Conservation (phyloP, 2,113 vertebrate species). For the Caloenas nicobarica region DNA sequence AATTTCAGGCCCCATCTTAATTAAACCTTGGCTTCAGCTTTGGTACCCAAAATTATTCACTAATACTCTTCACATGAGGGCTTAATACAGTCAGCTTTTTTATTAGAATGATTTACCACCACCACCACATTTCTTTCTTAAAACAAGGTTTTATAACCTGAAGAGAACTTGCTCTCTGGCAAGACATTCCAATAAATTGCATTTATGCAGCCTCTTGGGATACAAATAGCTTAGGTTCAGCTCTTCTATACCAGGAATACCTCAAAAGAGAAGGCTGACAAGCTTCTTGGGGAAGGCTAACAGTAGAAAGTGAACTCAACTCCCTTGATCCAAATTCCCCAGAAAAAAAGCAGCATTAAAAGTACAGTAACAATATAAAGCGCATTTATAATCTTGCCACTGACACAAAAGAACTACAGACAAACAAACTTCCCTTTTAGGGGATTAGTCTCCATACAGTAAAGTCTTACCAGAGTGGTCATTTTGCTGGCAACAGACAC, state of each 20-base stretch:
- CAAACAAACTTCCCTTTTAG: neutral
- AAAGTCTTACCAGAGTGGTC: neutral
- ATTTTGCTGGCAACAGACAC: neutral
- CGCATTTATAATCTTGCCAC: neutral
- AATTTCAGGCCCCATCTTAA: neutral
- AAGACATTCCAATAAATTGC: neutral
- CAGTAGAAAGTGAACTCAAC: neutral
- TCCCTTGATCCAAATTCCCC: too few species aligned
- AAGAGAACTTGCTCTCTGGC: neutral
- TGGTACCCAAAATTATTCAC: neutral
- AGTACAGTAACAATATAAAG: neutral
- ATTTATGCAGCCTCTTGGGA: neutral
- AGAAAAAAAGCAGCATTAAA: neutral
- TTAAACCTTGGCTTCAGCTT: neutral
- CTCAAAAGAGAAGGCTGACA: neutral
- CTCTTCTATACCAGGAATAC: neutral
- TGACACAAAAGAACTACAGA: neutral
- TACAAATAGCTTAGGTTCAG: neutral
- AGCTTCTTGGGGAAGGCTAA: neutral
- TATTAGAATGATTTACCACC: neutral
- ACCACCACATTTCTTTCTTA: neutral
- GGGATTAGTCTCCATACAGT: neutral
- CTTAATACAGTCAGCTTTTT: neutral
- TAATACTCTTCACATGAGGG: neutral
- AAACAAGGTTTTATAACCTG: neutral